Evolutionary conservation across 2,888 invertebrate genomes (phyloP).

Genomic region (Acleris laterana): DNA sequence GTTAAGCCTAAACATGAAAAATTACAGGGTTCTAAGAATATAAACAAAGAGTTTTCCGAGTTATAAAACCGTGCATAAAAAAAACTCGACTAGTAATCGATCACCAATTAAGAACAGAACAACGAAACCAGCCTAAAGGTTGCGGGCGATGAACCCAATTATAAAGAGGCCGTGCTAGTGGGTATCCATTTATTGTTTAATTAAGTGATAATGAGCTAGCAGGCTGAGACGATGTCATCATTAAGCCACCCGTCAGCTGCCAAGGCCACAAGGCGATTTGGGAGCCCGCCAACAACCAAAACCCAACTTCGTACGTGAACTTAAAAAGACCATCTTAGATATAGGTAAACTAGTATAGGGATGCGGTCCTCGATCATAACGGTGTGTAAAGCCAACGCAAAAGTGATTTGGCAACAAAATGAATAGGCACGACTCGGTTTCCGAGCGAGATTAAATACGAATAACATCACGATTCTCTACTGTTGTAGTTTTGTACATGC

Average conservation of each 20-base stretch:
- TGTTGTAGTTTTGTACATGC: too few species aligned
- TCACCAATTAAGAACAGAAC: slow-evolving; percentile 6
- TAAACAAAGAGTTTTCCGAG: too few species aligned
- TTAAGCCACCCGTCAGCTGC: slow-evolving; percentile 53
- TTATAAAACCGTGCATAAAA: too few species aligned
- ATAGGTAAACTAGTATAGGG: neutral
- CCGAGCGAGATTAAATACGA: too few species aligned
- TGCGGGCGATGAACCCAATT: slow-evolving; percentile 21
- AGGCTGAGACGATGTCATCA: slow-evolving; percentile 54
- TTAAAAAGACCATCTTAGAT: slow-evolving; percentile 26
- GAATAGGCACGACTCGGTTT: too few species aligned
- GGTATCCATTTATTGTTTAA: slow-evolving; percentile 44
- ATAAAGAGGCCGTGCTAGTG: slow-evolving; percentile 18
- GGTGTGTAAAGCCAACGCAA: too few species aligned
- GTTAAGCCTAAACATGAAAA: too few species aligned
- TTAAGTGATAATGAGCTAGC: slow-evolving; percentile 51
- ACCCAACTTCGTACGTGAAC: slow-evolving; percentile 25
- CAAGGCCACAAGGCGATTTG: slow-evolving; percentile 61
- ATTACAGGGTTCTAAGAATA: too few species aligned
- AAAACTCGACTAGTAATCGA: slow-evolving; percentile 2
- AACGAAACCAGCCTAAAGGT: neutral
- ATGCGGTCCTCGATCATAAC: too few species aligned
- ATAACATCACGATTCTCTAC: too few species aligned
- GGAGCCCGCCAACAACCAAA: slow-evolving; percentile 51
- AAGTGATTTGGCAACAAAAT: too few species aligned